phyloP scores from a whole-genome alignment of 2,797 vertebrate genomes.

The Cottoperca gobio region DNA sequence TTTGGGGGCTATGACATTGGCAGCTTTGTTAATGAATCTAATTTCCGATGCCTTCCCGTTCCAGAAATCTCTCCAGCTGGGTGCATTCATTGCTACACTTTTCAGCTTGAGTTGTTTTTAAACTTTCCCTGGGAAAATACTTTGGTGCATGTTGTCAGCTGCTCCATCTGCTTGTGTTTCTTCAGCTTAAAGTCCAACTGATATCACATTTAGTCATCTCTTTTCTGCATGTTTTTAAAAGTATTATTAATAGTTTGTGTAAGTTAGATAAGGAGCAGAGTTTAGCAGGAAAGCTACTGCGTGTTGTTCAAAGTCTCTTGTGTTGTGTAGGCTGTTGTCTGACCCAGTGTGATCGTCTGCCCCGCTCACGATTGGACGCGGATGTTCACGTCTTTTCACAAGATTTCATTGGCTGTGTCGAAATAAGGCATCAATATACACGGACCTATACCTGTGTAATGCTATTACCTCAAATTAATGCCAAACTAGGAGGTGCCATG shows the following conservation, averaged over 20 bases:
- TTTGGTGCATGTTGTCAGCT: background rate
- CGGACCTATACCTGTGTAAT: background rate
- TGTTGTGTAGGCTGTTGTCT: background rate
- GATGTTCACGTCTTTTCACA: background rate
- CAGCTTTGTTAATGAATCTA: constrained; percentile 31
- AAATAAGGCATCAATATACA: background rate
- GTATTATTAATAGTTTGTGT: background rate
- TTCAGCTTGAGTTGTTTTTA: constrained; percentile 7
- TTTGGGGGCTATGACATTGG: constrained; percentile 12
- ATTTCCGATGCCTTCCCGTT: constrained; percentile 7
- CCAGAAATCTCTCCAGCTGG: constrained; percentile 1
- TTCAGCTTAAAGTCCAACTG: background rate
- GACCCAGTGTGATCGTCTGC: constrained; percentile 3
- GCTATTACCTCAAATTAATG: background rate
- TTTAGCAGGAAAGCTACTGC: background rate
- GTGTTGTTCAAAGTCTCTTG: constrained; percentile 4
- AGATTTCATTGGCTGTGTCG: background rate
- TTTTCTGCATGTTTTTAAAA: background rate
- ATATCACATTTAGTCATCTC: background rate
- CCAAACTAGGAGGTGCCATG: background rate
- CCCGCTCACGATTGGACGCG: background rate
- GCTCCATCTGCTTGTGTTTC: constrained; percentile 1
- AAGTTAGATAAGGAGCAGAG: background rate
- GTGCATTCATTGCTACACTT: background rate
- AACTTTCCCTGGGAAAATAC: background rate